phyloP scores from a whole-genome alignment of 2,113 vertebrate genomes.

The Chionodraco myersi region DNA sequence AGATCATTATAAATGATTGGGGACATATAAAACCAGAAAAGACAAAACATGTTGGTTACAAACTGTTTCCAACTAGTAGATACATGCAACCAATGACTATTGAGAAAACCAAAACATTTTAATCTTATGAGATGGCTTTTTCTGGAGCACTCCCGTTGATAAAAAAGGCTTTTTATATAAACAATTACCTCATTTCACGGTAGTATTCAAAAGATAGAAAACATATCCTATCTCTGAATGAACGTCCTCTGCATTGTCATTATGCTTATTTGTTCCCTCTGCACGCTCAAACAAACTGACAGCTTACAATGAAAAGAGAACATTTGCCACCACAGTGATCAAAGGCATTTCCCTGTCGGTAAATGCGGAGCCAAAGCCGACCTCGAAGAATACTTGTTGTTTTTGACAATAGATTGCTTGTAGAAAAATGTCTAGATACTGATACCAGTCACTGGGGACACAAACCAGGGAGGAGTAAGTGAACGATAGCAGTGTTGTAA shows the following conservation, averaged over 20 bases:
- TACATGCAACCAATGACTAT: not conserved
- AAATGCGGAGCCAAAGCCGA: constrained; percentile 33
- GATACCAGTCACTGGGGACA: constrained; percentile 30
- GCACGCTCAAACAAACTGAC: not conserved
- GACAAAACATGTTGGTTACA: not conserved
- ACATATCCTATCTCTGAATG: not conserved
- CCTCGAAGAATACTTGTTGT: not conserved
- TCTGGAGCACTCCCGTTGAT: not conserved
- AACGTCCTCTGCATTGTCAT: not conserved
- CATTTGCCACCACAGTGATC: constrained; percentile 24
- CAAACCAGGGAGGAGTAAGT: constrained; percentile 12
- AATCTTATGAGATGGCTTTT: not conserved
- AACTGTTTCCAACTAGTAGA: not conserved
- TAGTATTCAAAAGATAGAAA: not conserved
- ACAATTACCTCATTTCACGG: not conserved
- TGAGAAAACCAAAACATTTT: not conserved
- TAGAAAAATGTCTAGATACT: constrained; percentile 7
- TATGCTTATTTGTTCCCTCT: not conserved
- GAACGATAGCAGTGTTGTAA: constrained; percentile 5
- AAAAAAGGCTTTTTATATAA: not conserved
- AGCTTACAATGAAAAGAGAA: not conserved
- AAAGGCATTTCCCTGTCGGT: constrained; percentile 13
- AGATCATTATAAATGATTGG: not conserved
- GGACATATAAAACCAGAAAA: not conserved
- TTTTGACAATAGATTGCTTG: not conserved